These are phyloP conservation scores for Spodoptera picta DNA, from an alignment of 2,888 invertebrate species.

Conservation along the genomic window DNA sequence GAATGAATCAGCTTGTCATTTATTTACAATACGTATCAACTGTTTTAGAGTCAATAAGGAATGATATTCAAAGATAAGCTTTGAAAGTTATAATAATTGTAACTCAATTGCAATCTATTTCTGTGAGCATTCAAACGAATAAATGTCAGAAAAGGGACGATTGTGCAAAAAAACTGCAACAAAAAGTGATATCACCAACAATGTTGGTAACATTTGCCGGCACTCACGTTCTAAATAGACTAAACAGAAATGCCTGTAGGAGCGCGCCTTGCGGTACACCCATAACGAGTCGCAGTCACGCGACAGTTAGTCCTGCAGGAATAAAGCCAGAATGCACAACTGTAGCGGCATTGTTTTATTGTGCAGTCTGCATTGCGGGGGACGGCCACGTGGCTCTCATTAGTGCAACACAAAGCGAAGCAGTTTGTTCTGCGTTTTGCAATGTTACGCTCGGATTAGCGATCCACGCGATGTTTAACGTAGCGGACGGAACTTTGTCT, in stretches of 20 bases:
- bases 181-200: slow-evolving; percentile 56
- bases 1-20: slow-evolving; percentile 26
- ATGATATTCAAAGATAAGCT: slow-evolving; percentile 1
- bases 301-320: slow-evolving; percentile 83
- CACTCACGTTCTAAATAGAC: slow-evolving; percentile 69
- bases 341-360: slow-evolving; percentile 86
- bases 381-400: slow-evolving; percentile 88
- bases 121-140: slow-evolving; percentile 9
- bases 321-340: slow-evolving; percentile 84
- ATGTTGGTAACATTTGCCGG: slow-evolving; percentile 66
- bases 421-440: slow-evolving; percentile 87
- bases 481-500: slow-evolving; percentile 79
- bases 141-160: slow-evolving; percentile 35
- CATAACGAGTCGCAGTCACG: slow-evolving; percentile 81
- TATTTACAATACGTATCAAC: slow-evolving; percentile 14
- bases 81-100: neutral
- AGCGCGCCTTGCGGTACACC: slow-evolving; percentile 75
- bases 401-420: slow-evolving; percentile 86
- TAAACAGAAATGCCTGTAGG: slow-evolving; percentile 71
- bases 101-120: neutral
- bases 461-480: slow-evolving; percentile 80
- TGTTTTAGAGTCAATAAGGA: slow-evolving; percentile 5
- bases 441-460: slow-evolving; percentile 84
- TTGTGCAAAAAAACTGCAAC: slow-evolving; percentile 43
- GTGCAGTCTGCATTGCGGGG: slow-evolving; percentile 88